Percentiles rank a stretch among this genome's conserved stretches.
Evolutionary conservation across 2,888 invertebrate genomes (phyloP).

Genomic region (Sphecodes monilicornis): DNA sequence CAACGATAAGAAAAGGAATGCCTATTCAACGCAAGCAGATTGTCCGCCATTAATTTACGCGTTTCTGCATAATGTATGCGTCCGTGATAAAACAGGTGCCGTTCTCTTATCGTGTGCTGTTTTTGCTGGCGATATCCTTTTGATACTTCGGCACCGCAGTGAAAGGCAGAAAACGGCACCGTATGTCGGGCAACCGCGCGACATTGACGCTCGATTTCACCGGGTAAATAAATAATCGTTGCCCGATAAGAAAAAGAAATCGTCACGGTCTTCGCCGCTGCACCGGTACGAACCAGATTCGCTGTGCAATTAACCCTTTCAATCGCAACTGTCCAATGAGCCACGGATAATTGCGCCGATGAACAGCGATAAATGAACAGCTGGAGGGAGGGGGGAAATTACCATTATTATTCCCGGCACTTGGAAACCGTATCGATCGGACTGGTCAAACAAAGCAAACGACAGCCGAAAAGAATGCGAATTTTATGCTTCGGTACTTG

Average conservation of each 20-base stretch:
- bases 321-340: slow-evolving; percentile 23
- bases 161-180: slow-evolving; percentile 43
- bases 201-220: slow-evolving; percentile 11
- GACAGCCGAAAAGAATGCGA: background rate
- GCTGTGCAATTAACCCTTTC: slow-evolving; percentile 36
- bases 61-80: background rate
- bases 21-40: background rate
- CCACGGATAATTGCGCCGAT: slow-evolving; percentile 9
- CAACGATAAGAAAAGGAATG: background rate
- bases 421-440: background rate
- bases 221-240: slow-evolving; percentile 21
- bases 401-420: background rate
- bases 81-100: slow-evolving; percentile 6
- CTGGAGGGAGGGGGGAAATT: background rate
- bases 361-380: background rate
- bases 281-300: background rate
- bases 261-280: slow-evolving; percentile 26
- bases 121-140: background rate
- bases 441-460: background rate
- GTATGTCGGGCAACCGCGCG: background rate
- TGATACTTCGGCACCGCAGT: background rate
- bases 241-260: slow-evolving; percentile 5
- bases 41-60: background rate
- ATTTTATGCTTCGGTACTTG: background rate
- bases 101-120: background rate